phyloP scores from a whole-genome alignment of 1,140 invertebrate species.

The Cydia fagiglandana region DNA sequence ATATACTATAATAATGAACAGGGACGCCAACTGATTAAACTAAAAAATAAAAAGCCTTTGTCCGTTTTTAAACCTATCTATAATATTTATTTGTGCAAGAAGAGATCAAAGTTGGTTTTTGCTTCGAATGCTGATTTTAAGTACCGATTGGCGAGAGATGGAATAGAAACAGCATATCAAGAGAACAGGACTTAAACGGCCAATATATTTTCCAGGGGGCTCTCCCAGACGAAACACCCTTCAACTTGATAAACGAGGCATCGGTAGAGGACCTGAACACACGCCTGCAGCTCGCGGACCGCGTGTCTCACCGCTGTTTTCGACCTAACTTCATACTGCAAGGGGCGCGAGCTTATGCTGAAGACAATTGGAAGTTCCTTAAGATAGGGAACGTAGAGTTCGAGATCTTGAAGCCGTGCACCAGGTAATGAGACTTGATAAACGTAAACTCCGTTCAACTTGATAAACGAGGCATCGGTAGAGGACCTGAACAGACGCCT shows the following conservation, averaged over 20 bases:
- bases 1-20: no score
- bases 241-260: conserved; percentile 81
- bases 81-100: no score
- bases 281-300: conserved; percentile 59
- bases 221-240: conserved; percentile 81
- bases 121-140: no score
- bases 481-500: conserved; percentile 82
- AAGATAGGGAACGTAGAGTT: conserved; percentile 83
- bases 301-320: conserved; percentile 80
- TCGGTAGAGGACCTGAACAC: conserved; percentile 83
- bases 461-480: conserved; percentile 83
- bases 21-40: no score
- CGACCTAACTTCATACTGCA: conserved; percentile 85
- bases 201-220: conserved; percentile 72
- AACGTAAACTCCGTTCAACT: conserved; percentile 76
- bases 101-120: no score
- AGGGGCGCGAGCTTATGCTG: conserved; percentile 81
- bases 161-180: no score
- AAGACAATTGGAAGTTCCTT: conserved; percentile 85
- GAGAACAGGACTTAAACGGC: background rate
- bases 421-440: conserved; percentile 61
- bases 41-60: background rate
- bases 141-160: no score
- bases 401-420: conserved; percentile 83
- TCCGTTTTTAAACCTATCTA: no score